These are phyloP conservation scores for Ceratosolen fusciceps DNA, from an alignment of 1,140 invertebrate species.

Conservation along the genomic window DNA sequence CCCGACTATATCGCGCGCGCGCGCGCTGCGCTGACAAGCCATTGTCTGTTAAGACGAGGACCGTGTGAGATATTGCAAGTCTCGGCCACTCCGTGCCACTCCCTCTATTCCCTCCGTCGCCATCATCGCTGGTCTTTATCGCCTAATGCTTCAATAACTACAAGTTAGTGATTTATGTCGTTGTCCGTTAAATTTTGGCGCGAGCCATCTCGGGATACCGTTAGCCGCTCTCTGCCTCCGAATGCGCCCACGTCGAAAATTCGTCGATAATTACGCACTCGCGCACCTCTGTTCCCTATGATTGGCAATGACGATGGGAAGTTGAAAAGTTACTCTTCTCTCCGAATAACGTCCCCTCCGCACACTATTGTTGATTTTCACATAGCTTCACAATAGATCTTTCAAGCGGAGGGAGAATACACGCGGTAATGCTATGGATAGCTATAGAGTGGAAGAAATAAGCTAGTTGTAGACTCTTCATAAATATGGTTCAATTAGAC, in stretches of 20 bases:
- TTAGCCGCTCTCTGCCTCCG: not conserved
- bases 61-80: not conserved
- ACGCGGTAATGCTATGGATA: too few species aligned
- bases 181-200: constrained; percentile 19
- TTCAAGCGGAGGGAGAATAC: too few species aligned
- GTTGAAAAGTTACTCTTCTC: too few species aligned
- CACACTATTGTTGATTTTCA: too few species aligned
- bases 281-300: not conserved
- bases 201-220: not conserved
- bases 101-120: too few species aligned
- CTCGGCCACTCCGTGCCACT: not conserved
- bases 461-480: too few species aligned
- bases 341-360: too few species aligned
- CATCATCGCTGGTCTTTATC: constrained; percentile 7
- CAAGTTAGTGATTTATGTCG: not conserved
- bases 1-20: too few species aligned
- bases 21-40: constrained; percentile 16
- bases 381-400: too few species aligned
- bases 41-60: constrained; percentile 21
- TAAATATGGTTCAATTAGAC: too few species aligned
- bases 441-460: too few species aligned
- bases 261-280: not conserved
- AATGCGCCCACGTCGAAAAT: not conserved
- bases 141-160: not conserved
- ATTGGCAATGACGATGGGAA: not conserved